Evolutionary conservation across 2,888 invertebrate species (phyloP).

Genomic region (Molanna angustata): DNA sequence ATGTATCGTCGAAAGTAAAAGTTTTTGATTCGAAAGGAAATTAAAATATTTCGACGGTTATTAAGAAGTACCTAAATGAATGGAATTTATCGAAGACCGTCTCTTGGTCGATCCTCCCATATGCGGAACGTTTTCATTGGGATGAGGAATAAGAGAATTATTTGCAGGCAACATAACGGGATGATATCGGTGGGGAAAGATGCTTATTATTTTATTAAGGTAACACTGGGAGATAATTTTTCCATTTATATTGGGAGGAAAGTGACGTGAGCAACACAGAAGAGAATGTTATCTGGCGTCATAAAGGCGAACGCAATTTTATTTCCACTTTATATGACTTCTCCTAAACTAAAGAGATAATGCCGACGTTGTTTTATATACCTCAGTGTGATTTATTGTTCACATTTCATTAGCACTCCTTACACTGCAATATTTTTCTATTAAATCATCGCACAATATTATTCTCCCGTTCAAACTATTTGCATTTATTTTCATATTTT

Average conservation of each 20-base stretch:
- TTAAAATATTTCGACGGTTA: too few relatives aligned
- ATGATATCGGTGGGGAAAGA: conserved; percentile 29
- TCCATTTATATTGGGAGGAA: conserved; percentile 29
- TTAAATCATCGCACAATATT: too few relatives aligned
- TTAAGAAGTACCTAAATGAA: background rate
- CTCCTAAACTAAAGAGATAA: conserved; percentile 26
- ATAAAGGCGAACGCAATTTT: conserved; percentile 20
- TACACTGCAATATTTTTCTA: too few relatives aligned
- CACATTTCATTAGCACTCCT: conserved; percentile 15
- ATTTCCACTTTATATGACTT: conserved; percentile 23
- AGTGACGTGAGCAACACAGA: conserved; percentile 19
- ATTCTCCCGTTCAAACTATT: too few relatives aligned
- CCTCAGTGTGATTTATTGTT: conserved; percentile 22
- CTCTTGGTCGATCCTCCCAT: background rate
- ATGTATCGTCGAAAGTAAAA: too few relatives aligned
- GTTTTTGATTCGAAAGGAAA: too few relatives aligned
- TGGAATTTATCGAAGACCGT: background rate
- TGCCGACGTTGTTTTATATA: conserved; percentile 24
- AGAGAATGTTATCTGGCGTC: conserved; percentile 24
- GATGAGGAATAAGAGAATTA: conserved; percentile 30
- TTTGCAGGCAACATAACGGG: conserved; percentile 25
- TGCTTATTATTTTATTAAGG: conserved; percentile 34
- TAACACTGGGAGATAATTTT: conserved; percentile 31
- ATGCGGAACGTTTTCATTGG: conserved; percentile 9
- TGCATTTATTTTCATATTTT: too few relatives aligned